Evolutionary conservation across 2,888 invertebrate species (phyloP).

Genomic region (Thecophora atra): DNA sequence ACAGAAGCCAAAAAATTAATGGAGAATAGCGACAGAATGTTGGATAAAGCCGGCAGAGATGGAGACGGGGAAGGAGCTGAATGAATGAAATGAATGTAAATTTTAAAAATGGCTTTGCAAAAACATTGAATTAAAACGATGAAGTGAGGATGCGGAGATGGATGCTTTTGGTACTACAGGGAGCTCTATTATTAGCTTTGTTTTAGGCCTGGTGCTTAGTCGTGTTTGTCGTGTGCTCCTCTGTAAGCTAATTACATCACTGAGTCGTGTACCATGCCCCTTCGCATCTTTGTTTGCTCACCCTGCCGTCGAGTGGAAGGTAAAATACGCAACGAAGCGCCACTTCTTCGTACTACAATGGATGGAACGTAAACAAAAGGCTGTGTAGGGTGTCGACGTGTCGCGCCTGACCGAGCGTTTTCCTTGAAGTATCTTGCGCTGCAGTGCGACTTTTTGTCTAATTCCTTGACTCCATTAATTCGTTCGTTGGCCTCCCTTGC

Average conservation of each 20-base stretch:
- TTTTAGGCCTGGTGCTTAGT: slow-evolving; percentile 34
- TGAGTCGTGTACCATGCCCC: slow-evolving; percentile 17
- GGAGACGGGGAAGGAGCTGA: not conserved
- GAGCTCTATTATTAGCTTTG: slow-evolving; percentile 34
- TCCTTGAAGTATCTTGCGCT: not conserved
- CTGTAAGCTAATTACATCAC: slow-evolving; percentile 9
- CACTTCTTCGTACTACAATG: no score
- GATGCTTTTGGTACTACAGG: slow-evolving; percentile 24
- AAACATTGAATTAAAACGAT: slow-evolving; percentile 9
- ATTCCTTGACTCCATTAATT: not conserved
- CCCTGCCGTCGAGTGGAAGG: not conserved
- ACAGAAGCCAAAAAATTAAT: slow-evolving; percentile 4
- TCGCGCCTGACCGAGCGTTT: not conserved
- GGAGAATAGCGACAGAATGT: not conserved
- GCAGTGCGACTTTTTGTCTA: not conserved
- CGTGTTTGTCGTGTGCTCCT: slow-evolving; percentile 13
- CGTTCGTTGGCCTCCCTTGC: not conserved
- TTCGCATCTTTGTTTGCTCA: not conserved
- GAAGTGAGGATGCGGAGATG: slow-evolving; percentile 9
- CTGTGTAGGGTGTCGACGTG: not conserved
- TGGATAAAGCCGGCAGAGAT: not conserved
- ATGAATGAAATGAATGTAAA: not conserved
- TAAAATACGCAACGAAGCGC: no score
- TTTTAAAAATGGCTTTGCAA: not conserved
- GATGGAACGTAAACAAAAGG: not conserved